Evolutionary conservation across 2,888 invertebrate species (phyloP).

Genomic region (Podotricha telesiphe): DNA sequence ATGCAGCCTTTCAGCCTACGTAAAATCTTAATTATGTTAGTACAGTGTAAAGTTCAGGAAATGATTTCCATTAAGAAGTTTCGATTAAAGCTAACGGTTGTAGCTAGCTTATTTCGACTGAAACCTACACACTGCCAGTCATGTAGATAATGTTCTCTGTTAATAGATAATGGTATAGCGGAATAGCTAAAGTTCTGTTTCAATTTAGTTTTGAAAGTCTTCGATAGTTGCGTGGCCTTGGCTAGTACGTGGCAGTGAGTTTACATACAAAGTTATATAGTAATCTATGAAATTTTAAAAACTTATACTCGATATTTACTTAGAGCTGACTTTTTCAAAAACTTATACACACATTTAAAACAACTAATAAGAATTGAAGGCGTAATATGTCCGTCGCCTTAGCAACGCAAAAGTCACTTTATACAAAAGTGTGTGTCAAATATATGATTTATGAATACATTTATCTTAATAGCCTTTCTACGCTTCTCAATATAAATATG

Average conservation of each 20-base stretch:
- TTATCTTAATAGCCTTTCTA: too few species aligned
- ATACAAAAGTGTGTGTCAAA: too few species aligned
- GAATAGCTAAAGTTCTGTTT: slow-evolving; percentile 26
- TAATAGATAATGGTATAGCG: slow-evolving; percentile 29
- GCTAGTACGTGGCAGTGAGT: background rate
- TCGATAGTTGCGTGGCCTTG: background rate
- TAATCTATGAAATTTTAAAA: too few species aligned
- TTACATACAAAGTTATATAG: too few species aligned
- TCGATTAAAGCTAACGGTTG: slow-evolving; percentile 24
- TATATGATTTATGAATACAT: too few species aligned
- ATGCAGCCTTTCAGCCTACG: background rate
- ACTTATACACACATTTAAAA: too few species aligned
- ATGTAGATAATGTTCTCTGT: slow-evolving; percentile 33
- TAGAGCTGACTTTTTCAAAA: too few species aligned
- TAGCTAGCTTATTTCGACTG: slow-evolving; percentile 27
- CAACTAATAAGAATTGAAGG: too few species aligned
- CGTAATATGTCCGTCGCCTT: too few species aligned
- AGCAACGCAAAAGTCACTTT: too few species aligned
- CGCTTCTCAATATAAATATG: too few species aligned
- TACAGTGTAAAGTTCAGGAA: slow-evolving; percentile 2
- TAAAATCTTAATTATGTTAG: background rate
- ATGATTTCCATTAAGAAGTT: slow-evolving; percentile 29
- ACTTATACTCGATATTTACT: too few species aligned
- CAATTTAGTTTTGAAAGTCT: slow-evolving; percentile 28
- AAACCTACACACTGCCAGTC: slow-evolving; percentile 30